Evolutionary conservation across 2,797 vertebrate species (phyloP), one percentile per base, ranked within the genome.

Genomic region (Danio tinwini): DNA sequence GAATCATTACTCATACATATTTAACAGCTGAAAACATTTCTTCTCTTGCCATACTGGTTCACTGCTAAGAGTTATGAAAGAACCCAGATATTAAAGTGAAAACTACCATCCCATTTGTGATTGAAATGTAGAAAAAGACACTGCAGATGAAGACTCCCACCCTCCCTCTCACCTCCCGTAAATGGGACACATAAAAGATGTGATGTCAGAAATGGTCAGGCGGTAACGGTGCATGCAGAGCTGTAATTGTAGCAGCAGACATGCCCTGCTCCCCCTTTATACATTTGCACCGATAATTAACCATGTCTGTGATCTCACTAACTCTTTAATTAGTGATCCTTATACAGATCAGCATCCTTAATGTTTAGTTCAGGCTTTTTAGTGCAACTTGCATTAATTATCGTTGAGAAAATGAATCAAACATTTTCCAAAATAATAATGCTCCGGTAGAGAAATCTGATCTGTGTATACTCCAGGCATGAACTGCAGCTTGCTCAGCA

Each of bases 201-300:
- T 68, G 71, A 75, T 50, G 56, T 19, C 5, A 61, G 19, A 53
- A 73, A 29, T 29, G 29, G 29, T 29, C 29, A 29, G 29, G 29
- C 29, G 29, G 29, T 29, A 29, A 3, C 29, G 67, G 7, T 50
- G 70, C 84, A 85, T 83, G 82, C 84, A 82, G 52, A 69, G 21
- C 44, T 7, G 56, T 4, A 29, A 53, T 63, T 14, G 40, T 21
- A 69, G 37, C 65, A 69, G 58, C 45, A 70, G 49, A 16, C 78
- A 75, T 71, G 69, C 16, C 49, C 67, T 16, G 5, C 21, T 50
- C 69, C 21, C 68, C 72, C 50, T 68, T 58, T 69, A 74, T n/a
- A 56, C 45, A 67, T 16, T 75, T n/a, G 55, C 44, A 45, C 7
- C 29, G 39, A 55, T 21, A 75, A 13, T 63, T 52, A 37, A 9